Base-by-base conservation (phyloP, 2,797 vertebrate genomes). In the Coilia nasus region DNA sequence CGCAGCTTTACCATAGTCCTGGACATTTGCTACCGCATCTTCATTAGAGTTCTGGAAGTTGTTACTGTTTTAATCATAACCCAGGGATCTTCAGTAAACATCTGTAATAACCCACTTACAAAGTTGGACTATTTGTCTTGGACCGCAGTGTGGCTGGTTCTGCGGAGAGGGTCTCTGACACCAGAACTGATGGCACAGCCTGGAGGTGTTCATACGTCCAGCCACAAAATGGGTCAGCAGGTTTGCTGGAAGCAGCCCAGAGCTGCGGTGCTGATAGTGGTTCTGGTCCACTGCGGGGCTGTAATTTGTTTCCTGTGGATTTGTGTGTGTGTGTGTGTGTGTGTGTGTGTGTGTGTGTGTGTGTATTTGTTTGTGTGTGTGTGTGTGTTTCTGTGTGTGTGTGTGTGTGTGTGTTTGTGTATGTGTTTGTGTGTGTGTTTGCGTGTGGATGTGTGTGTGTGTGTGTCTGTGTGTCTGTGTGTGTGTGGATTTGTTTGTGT, bases 301-400 rank as follows among this genome's bases (percentile, higher is more conserved):
- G 35, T 44, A 44, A 78, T 41, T 78, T 78, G 71, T 78, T 75
- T 44, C 35, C 71, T 78, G 15, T 44, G 35, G 31, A 5, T 35
- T 14, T n/a, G 14, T 54, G 31, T 78, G 71, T 78, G 71, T 78
- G 71, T 78, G 71, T 75, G 67, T 75, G 67, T 75, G 67, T 35
- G 67, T 75, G 67, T 75, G 67, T 35, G 67, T 35, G 62, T 25
- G 23, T 25, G 62, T 60, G 59, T 23, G 59, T 23, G 59, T 60
- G 59, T 60, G 59, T 60, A 19, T 60, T 19, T 62, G 59, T 62
- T 19, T 62, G 59, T 62, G 59, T 62, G 59, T 62, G 59, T 62
- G n/a, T n/a, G n/a, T n/a, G n/a, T n/a, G n/a, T n/a, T n/a, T n/a
- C n/a, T n/a, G n/a, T n/a, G n/a, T n/a, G 59, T 62, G 59, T 60